Evolutionary conservation across 2,797 vertebrate genomes (phyloP).

Genomic region (Coranthus polyacanthus): DNA sequence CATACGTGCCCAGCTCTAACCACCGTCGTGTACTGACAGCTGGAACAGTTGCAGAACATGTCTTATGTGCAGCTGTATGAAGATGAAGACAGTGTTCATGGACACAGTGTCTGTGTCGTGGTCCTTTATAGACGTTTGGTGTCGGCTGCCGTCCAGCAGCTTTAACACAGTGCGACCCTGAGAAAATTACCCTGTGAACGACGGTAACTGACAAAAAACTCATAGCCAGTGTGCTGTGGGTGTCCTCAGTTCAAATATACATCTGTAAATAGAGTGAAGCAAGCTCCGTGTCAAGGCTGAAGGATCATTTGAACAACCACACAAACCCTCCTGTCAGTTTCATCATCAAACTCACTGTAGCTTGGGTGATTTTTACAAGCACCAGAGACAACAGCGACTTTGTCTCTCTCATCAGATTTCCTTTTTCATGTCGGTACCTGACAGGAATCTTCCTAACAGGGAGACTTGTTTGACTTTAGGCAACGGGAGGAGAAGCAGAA

Average conservation of each 20-base stretch:
- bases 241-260: conserved; percentile 3
- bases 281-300: background rate
- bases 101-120: too few relatives aligned
- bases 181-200: conserved; percentile 7
- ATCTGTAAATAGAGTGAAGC: background rate
- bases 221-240: background rate
- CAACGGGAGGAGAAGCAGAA: conserved; percentile 13
- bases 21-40: too few relatives aligned
- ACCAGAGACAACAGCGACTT: background rate
- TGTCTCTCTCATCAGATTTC: conserved; percentile 19
- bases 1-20: too few relatives aligned
- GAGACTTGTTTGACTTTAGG: conserved; percentile 35
- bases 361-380: conserved; percentile 1
- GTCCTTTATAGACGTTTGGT: too few relatives aligned
- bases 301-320: background rate
- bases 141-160: conserved; percentile 12
- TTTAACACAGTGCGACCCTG: conserved; percentile 16
- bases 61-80: too few relatives aligned
- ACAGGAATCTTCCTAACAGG: conserved; percentile 18
- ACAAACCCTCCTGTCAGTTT: background rate
- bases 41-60: too few relatives aligned
- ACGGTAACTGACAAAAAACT: background rate
- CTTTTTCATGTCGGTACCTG: conserved; percentile 50
- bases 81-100: too few relatives aligned
- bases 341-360: too few relatives aligned